A percentile compares a stretch with the other conserved stretches of the same genome.
phyloP scores from a whole-genome alignment of 2,797 vertebrate genomes.

The Micromesistius poutassou region DNA sequence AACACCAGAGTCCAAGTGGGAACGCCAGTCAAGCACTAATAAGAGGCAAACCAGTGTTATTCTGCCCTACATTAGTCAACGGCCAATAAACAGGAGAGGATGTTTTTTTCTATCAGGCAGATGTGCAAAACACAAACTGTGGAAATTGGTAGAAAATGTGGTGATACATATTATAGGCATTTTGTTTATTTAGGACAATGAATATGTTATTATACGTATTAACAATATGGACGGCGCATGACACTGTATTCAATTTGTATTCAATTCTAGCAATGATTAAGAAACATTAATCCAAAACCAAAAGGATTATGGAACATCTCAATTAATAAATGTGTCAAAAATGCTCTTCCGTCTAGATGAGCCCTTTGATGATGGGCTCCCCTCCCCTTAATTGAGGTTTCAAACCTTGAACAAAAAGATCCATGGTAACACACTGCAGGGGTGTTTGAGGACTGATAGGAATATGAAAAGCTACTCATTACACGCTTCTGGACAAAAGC shows the following conservation, averaged over 20 bases:
- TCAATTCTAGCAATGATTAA: not conserved
- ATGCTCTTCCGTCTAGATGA: constrained; percentile 7
- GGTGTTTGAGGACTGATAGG: constrained; percentile 39
- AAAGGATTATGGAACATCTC: constrained; percentile 1
- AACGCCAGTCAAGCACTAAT: constrained; percentile 19
- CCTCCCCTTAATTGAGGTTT: constrained; percentile 50
- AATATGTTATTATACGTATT: not conserved
- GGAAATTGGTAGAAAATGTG: not conserved
- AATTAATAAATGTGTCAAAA: constrained; percentile 18
- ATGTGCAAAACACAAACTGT: not conserved
- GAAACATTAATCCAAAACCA: not conserved
- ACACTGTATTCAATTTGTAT: not conserved
- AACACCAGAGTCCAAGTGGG: constrained; percentile 12
- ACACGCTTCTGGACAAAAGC: constrained; percentile 58
- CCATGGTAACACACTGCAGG: constrained; percentile 32
- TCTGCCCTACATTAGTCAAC: not conserved
- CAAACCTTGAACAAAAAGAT: constrained; percentile 20
- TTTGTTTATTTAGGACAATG: not conserved
- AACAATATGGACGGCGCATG: not conserved
- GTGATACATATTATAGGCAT: not conserved
- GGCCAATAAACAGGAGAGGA: not conserved
- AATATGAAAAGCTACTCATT: constrained; percentile 61
- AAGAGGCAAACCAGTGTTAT: not conserved
- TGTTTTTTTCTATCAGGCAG: not conserved
- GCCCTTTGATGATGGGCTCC: constrained; percentile 5